A percentile compares a stretch with the other conserved stretches of the same genome.
Conservation (phyloP, 2,797 vertebrate species). For the Micromesistius poutassou region DNA sequence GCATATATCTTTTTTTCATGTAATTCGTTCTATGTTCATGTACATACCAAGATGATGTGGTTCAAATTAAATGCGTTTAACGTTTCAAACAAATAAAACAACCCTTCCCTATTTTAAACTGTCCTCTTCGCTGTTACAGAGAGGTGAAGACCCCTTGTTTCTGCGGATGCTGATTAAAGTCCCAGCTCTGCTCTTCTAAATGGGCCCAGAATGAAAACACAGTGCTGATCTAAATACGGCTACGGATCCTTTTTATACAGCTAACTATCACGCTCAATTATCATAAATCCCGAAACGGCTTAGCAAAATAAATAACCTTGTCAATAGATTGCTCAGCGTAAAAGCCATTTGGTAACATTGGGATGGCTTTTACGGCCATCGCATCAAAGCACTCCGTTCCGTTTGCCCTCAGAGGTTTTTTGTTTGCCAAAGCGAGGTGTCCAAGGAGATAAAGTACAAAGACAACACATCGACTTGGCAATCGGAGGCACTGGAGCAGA, state of each 20-base stretch:
- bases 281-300: not conserved
- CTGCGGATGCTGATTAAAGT: not conserved
- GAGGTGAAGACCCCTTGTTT: not conserved
- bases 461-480: conserved; percentile 36
- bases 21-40: not conserved
- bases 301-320: not conserved
- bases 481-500: conserved; percentile 19
- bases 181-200: not conserved
- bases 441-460: conserved; percentile 49
- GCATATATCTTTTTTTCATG: not conserved
- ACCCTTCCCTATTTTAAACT: not conserved
- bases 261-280: not conserved
- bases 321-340: conserved; percentile 15
- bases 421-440: conserved; percentile 57
- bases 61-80: not conserved
- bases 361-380: conserved; percentile 37
- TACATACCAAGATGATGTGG: not conserved
- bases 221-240: not conserved
- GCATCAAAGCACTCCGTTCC: conserved; percentile 48
- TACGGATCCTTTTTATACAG: not conserved
- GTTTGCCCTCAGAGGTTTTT: conserved; percentile 42
- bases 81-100: not conserved
- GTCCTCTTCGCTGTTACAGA: not conserved
- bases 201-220: not conserved
- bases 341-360: conserved; percentile 2